Conservation (phyloP, 2,888 invertebrate genomes). For the Cactoblastis cactorum region DNA sequence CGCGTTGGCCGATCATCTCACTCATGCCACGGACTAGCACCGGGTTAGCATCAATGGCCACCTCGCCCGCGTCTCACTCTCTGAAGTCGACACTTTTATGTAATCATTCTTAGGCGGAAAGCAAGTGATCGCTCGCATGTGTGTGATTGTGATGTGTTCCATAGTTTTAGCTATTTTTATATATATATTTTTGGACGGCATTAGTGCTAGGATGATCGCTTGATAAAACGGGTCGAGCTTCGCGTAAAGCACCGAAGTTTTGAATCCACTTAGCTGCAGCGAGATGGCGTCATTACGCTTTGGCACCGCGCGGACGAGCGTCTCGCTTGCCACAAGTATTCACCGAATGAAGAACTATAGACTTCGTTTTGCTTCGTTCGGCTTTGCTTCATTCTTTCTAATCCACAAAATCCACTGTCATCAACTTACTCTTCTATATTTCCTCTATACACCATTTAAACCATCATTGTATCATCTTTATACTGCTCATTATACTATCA, state of each 20-base stretch:
- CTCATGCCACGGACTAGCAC: conserved; percentile 54
- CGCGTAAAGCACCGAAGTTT: background rate
- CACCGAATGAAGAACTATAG: conserved; percentile 1
- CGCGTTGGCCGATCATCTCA: conserved; percentile 50
- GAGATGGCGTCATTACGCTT: background rate
- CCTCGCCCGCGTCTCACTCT: conserved; percentile 26
- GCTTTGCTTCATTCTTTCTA: conserved; percentile 9
- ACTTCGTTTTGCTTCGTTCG: conserved; percentile 8
- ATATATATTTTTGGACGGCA: conserved; percentile 8
- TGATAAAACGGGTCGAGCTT: background rate
- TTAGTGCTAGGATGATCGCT: conserved; percentile 3
- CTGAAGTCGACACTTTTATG: conserved; percentile 16
- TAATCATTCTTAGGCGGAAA: conserved; percentile 14
- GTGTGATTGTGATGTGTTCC: conserved; percentile 50
- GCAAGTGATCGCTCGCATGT: conserved; percentile 53
- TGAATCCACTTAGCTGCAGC: background rate
- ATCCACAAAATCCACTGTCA: conserved; percentile 2
- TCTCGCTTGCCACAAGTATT: background rate
- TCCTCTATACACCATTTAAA: background rate
- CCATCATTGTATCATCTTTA: background rate
- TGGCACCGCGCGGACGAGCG: too few species aligned
- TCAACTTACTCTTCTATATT: background rate
- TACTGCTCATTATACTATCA: background rate
- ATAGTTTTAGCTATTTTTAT: conserved; percentile 5
- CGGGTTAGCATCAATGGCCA: conserved; percentile 65